phyloP scores from a whole-genome alignment of 2,888 invertebrate genomes.

The Dichetophora obliterata region DNA sequence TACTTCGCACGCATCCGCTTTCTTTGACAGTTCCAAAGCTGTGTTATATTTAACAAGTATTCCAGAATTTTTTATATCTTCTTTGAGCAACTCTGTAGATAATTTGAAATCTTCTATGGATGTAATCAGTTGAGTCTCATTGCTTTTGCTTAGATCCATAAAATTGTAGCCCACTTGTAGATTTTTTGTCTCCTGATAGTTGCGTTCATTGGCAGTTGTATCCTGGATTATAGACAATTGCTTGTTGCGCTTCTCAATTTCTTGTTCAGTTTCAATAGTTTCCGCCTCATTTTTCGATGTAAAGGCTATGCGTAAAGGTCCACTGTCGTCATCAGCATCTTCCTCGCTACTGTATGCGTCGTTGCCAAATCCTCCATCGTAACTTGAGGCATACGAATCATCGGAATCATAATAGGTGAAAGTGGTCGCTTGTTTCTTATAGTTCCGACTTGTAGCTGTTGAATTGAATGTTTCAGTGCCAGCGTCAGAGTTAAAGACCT shows the following conservation, averaged over 20 bases:
- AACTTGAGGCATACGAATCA: slow-evolving; percentile 73
- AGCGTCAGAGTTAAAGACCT: slow-evolving; percentile 3
- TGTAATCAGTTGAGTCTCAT: slow-evolving; percentile 45
- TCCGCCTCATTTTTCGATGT: slow-evolving; percentile 88
- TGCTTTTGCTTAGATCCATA: slow-evolving; percentile 41
- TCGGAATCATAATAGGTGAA: slow-evolving; percentile 69
- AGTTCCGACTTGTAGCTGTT: slow-evolving; percentile 31
- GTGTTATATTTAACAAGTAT: slow-evolving; percentile 62
- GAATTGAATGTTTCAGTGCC: neutral
- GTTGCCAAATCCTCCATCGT: slow-evolving; percentile 66
- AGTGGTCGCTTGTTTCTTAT: slow-evolving; percentile 2
- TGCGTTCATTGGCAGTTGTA: slow-evolving; percentile 67
- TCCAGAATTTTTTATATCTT: slow-evolving; percentile 61
- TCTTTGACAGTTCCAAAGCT: slow-evolving; percentile 50
- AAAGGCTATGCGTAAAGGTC: slow-evolving; percentile 81
- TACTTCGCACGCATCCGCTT: slow-evolving; percentile 34
- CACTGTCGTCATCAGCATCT: slow-evolving; percentile 65
- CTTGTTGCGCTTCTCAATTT: slow-evolving; percentile 68
- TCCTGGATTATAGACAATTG: slow-evolving; percentile 67
- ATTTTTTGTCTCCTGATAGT: slow-evolving; percentile 68
- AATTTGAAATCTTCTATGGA: slow-evolving; percentile 58
- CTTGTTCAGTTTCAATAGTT: slow-evolving; percentile 79
- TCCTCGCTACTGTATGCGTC: slow-evolving; percentile 68
- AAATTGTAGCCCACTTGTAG: slow-evolving; percentile 66
- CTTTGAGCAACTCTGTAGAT: slow-evolving; percentile 61